These are phyloP conservation scores for Hirudinaria manillensis DNA, from an alignment of 2,888 invertebrate genomes.

Conservation along the genomic window DNA sequence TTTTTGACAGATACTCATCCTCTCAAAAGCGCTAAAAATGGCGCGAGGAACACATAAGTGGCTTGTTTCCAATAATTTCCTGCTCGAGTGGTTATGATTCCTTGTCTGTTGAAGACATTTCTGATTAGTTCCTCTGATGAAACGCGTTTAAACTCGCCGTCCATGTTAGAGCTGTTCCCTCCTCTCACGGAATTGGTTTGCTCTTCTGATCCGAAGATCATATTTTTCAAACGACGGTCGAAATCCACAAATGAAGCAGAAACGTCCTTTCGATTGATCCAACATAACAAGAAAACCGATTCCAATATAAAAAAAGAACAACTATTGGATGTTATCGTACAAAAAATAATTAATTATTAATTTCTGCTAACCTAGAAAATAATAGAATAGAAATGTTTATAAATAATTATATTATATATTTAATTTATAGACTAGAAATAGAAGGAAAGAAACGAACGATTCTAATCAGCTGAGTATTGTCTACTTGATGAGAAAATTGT, in stretches of 20 bases:
- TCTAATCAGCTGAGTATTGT: too few relatives aligned
- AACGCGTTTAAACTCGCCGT: slow-evolving; percentile 15
- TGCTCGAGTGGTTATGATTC: slow-evolving; percentile 6
- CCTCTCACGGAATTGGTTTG: slow-evolving; percentile 10
- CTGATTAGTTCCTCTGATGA: slow-evolving; percentile 15
- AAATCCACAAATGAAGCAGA: slow-evolving; percentile 15
- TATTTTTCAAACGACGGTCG: slow-evolving; percentile 19
- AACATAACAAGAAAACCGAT: neutral
- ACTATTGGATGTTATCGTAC: neutral
- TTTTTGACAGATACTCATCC: too few relatives aligned
- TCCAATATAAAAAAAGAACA: too few relatives aligned
- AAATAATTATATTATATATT: neutral
- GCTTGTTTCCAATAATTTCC: neutral
- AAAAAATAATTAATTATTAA: neutral
- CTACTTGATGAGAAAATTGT: too few relatives aligned
- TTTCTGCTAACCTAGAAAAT: neutral
- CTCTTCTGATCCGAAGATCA: slow-evolving; percentile 11
- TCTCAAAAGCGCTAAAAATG: too few relatives aligned
- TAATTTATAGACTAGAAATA: too few relatives aligned
- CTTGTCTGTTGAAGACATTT: neutral
- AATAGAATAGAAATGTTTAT: neutral
- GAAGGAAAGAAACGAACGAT: too few relatives aligned
- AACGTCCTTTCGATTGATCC: slow-evolving; percentile 12
- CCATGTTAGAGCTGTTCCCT: neutral
- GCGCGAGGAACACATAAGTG: neutral